Conservation (phyloP, 2,797 vertebrate species). For the Hyperoplus immaculatus region DNA sequence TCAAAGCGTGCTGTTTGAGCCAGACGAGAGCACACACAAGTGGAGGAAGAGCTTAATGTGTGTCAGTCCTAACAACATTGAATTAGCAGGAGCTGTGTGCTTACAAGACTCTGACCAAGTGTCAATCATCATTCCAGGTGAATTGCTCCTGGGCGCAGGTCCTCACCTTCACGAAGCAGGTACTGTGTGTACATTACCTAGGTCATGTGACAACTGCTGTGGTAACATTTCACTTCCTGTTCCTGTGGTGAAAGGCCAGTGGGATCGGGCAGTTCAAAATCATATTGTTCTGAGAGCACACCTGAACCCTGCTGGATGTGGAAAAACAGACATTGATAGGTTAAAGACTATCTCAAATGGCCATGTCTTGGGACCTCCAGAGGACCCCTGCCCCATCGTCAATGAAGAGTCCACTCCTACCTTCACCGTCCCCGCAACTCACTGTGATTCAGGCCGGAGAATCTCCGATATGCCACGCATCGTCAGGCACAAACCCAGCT, state of each 20-base stretch:
- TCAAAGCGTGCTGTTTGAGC: conserved; percentile 26
- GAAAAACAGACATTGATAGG: not conserved
- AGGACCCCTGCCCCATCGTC: conserved; percentile 2
- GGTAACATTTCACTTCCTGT: not conserved
- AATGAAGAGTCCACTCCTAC: conserved; percentile 16
- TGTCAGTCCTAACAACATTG: conserved; percentile 3
- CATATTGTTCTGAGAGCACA: conserved; percentile 5
- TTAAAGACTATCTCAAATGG: conserved; percentile 45
- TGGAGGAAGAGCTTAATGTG: conserved; percentile 13
- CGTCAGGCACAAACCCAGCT: conserved; percentile 85
- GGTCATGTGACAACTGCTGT: conserved; percentile 18
- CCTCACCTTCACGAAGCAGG: conserved; percentile 37
- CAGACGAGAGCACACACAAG: conserved; percentile 9
- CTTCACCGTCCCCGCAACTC: conserved; percentile 4
- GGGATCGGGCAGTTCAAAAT: conserved; percentile 16
- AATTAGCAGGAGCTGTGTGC: conserved; percentile 3
- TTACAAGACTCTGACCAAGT: conserved; percentile 24
- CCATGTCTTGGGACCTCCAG: not conserved
- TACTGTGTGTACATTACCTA: not conserved
- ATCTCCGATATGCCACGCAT: conserved; percentile 74
- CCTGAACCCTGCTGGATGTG: conserved; percentile 12
- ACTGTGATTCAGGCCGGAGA: not conserved
- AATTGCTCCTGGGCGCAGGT: not conserved
- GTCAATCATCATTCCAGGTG: conserved; percentile 15
- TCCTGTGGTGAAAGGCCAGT: conserved; percentile 26